These are phyloP conservation scores for Hyppa rectilinea DNA, from an alignment of 2,888 invertebrate species.

Conservation along the genomic window DNA sequence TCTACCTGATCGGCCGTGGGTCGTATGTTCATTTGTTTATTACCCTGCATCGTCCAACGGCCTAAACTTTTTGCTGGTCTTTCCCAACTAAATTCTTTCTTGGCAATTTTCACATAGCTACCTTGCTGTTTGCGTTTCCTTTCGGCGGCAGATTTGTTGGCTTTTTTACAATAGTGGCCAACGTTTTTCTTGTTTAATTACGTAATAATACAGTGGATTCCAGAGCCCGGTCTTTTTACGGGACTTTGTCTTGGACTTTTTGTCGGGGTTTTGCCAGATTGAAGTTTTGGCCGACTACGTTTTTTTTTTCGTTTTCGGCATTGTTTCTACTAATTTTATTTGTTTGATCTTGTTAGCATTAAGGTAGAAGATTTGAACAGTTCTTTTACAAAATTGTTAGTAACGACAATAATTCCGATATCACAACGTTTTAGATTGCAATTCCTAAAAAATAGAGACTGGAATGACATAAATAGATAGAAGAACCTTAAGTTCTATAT, in stretches of 20 bases:
- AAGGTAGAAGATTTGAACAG: not conserved
- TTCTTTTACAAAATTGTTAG: not conserved
- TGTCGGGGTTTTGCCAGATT: slow-evolving; percentile 44
- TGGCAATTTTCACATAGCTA: slow-evolving; percentile 80
- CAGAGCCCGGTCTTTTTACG: slow-evolving; percentile 59
- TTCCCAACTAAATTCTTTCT: slow-evolving; percentile 67
- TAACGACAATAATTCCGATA: not conserved
- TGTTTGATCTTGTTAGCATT: slow-evolving; percentile 48
- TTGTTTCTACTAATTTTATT: slow-evolving; percentile 49
- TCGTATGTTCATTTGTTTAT: slow-evolving; percentile 87
- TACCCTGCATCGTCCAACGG: slow-evolving; percentile 78
- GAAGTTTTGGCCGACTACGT: slow-evolving; percentile 44
- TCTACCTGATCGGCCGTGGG: slow-evolving; percentile 79
- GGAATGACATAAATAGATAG: not conserved
- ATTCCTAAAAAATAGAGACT: not conserved
- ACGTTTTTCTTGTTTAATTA: slow-evolving; percentile 80
- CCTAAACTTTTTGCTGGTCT: slow-evolving; percentile 63
- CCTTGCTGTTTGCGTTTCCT: slow-evolving; percentile 84
- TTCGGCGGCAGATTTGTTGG: slow-evolving; percentile 84
- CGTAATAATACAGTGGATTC: slow-evolving; percentile 78
- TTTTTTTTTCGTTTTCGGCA: slow-evolving; percentile 36
- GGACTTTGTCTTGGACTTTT: slow-evolving; percentile 58
- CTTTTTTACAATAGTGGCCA: slow-evolving; percentile 74
- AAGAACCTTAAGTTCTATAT: not conserved
- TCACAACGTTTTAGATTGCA: not conserved